Evolutionary conservation across 1,140 invertebrate genomes (phyloP).

Genomic region (Monomorium pharaonis): DNA sequence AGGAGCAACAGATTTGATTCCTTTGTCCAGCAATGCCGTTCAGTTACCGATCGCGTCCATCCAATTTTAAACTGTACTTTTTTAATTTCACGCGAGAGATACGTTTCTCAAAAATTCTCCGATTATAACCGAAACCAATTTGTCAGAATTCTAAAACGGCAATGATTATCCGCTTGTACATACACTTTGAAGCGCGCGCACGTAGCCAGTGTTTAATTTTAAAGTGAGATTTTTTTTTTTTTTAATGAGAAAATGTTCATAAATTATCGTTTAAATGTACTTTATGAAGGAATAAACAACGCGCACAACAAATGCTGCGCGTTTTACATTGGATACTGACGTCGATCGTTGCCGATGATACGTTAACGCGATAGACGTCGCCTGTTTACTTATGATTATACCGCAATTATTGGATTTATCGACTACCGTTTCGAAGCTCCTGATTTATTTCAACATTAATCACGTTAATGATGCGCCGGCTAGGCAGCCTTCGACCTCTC

Average conservation of each 20-base stretch:
- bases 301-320: not conserved
- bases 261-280: not conserved
- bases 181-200: not conserved
- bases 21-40: conserved; percentile 39
- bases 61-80: conserved; percentile 50
- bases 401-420: conserved; percentile 84
- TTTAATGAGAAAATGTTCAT: not conserved
- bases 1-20: conserved; percentile 48
- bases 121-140: conserved; percentile 37
- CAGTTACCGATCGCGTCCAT: conserved; percentile 39
- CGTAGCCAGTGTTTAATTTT: not conserved
- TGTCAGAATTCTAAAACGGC: conserved; percentile 16
- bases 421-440: conserved; percentile 81
- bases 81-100: conserved; percentile 51
- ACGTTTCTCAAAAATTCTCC: conserved; percentile 47
- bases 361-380: conserved; percentile 76
- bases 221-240: not conserved
- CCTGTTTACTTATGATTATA: conserved; percentile 84
- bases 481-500: conserved; percentile 72
- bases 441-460: conserved; percentile 86
- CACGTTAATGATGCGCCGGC: conserved; percentile 84
- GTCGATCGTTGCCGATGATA: conserved; percentile 70
- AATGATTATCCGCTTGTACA: conserved; percentile 3
- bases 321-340: conserved; percentile 25
- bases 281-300: not conserved